Evolutionary conservation across 2,888 invertebrate species (phyloP).

Genomic region (Napeogenes sylphis): DNA sequence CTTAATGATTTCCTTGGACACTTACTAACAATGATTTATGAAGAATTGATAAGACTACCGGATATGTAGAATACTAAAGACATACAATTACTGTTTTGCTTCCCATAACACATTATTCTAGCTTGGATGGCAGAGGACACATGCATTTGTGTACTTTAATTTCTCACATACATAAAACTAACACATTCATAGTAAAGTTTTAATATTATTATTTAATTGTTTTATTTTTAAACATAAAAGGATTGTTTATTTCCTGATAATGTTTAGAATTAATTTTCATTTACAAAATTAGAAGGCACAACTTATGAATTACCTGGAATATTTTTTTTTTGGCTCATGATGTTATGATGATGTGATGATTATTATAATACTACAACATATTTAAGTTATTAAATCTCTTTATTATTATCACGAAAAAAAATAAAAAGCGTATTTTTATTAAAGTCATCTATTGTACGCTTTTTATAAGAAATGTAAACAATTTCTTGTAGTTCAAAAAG

Average conservation of each 20-base stretch:
- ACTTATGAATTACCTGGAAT: too few relatives aligned
- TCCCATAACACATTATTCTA: background rate
- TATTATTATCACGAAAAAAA: background rate
- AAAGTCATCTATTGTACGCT: background rate
- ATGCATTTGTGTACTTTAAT: background rate
- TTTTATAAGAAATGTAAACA: constrained; percentile 1
- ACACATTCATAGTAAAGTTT: too few relatives aligned
- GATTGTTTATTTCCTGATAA: too few relatives aligned
- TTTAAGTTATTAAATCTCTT: too few relatives aligned
- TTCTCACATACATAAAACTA: too few relatives aligned
- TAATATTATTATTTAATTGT: too few relatives aligned
- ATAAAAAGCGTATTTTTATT: background rate
- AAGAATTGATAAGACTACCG: constrained; percentile 36
- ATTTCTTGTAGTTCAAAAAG: background rate
- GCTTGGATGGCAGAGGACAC: background rate
- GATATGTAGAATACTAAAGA: constrained; percentile 23
- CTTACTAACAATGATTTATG: constrained; percentile 27
- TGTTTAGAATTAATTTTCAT: too few relatives aligned
- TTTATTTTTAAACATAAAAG: too few relatives aligned
- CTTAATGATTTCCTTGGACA: constrained; percentile 29
- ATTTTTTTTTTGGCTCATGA: too few relatives aligned
- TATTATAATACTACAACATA: too few relatives aligned
- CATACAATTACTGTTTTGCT: constrained; percentile 25
- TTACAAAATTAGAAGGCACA: too few relatives aligned
- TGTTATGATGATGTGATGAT: too few relatives aligned